Evolutionary conservation across 2,113 vertebrate genomes (phyloP), one percentile per base, ranked within the genome.

Genomic region (Corapipo altera): DNA sequence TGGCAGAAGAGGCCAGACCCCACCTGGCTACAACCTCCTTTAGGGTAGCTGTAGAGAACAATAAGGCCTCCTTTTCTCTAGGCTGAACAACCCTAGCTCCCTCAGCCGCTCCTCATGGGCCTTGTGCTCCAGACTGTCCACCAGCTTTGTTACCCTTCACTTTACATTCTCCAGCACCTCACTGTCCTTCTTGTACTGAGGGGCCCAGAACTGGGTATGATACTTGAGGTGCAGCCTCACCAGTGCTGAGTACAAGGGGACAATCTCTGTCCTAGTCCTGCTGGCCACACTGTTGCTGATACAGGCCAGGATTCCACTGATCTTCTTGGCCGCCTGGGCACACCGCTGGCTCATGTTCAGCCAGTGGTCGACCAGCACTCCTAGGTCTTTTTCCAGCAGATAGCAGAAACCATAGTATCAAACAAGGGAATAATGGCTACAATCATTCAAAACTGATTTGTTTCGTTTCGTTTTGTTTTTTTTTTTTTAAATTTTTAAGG

Each of bases 181-280:
- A 9, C 2, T 11, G 18, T 52, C 37, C 5, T 32, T 54, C 20
- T 55, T 49, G 24, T 8, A 15, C 22, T 19, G 51, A 35, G 4
- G 18, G 5, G 3, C 30, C 18, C 26, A 46, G 57, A 58, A 26
- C 1, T 30, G 41, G 5, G 26, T 30, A 30, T 14, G 35, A 7
- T 2, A 30, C 7, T 81, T 2, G 0, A 30, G 15, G 6, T 62
- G 35, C 0, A 3, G 1, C 9, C 13, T 81, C 58, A 22, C 3
- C n/a, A 66, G 32, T 39, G 17, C 35, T 0, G 0, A 41, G 28
- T 8, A 51, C 3, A 13, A 4, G 3, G 21, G 4, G 0, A 41
- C 2, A 4, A 20, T 72, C 21, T 0, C 15, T 22, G 9, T 2
- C 18, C 5, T 41, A 4, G 0, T 72, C 19, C 14, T 72, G 22